Evolutionary conservation across 2,113 vertebrate genomes (phyloP), one percentile per base, ranked within the genome.

Genomic region (Pongo pygmaeus): DNA sequence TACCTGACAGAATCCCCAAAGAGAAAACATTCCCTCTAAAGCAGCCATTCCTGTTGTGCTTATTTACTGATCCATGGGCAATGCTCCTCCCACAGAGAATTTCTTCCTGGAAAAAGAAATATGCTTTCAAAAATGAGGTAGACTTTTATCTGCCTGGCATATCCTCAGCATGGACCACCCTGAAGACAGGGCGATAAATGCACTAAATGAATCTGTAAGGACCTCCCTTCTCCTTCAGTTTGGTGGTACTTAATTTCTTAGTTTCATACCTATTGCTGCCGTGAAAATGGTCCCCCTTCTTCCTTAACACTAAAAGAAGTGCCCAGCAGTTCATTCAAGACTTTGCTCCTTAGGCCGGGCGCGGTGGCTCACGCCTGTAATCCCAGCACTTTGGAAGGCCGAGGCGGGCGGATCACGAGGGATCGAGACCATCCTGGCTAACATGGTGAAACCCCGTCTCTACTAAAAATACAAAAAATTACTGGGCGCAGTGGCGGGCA

Each of bases 251-350:
- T 92, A 86, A 92, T 96, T 96, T 92, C 61, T 93, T 94, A 55
- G 32, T 95, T 96, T 94, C 92, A 12, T 81, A 95, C 50, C 74
- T 89, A 64, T 10, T 35, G 6, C 80, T 92, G 94, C 96, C 96
- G 95, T 95, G 85, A 91, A 96, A 79, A 94, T 88, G 40, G 27
- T 43, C 52, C 16, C 70, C 14, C 10, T 81, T 84, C 84, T 92
- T 95, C 70, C 43, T 84, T 89, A 55, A 91, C 89, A 95, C 75
- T 77, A 78, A 89, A 97, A 96, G 64, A 93, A 87, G 84, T 85
- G 52, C 22, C 75, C 80, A 92, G 96, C 22, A 74, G 94, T 92
- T 97, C 78, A 94, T 84, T 96, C 61, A 87, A 85, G 87, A 86
- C 75, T 91, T 93, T 77, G 74, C 74, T 92, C 46, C 52, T 38